A percentile compares a stretch with the other conserved stretches of the same genome.
These are phyloP conservation scores for Microtus pennsylvanicus DNA, from an alignment of 2,113 vertebrate species.

Conservation along the genomic window DNA sequence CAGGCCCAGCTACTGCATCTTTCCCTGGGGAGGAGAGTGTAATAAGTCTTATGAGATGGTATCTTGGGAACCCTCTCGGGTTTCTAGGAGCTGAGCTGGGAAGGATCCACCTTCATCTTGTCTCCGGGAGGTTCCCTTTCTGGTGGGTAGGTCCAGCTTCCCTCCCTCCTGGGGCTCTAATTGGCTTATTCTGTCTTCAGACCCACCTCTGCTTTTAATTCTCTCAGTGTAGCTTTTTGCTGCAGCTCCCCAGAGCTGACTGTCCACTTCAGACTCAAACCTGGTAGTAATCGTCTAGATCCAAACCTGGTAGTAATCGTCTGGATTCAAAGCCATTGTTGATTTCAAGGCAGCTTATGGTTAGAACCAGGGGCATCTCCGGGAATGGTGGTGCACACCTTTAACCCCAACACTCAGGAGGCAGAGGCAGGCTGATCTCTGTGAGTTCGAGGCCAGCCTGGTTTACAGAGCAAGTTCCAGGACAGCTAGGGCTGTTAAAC, in stretches of 20 bases:
- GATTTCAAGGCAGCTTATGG: neutral
- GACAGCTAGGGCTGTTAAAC: neutral
- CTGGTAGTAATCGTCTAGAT: neutral
- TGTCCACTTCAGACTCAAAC: neutral
- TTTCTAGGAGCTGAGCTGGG: conserved; percentile 18
- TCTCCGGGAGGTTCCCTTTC: neutral
- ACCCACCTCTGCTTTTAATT: neutral
- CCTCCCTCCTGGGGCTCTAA: neutral
- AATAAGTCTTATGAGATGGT: neutral
- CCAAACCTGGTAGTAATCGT: conserved; percentile 20
- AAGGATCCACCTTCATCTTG: neutral
- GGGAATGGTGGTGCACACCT: neutral
- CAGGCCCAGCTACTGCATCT: neutral
- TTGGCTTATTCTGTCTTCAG: neutral
- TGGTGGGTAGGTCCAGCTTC: neutral
- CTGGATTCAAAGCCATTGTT: conserved; percentile 28
- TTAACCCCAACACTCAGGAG: neutral
- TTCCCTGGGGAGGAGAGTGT: neutral
- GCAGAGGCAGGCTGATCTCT: neutral
- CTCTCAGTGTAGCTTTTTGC: neutral
- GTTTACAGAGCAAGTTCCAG: neutral
- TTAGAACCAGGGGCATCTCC: neutral
- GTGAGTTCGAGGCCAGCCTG: neutral
- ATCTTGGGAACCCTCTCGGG: neutral
- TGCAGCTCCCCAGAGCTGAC: neutral